A percentile compares a stretch with the other conserved stretches of the same genome.
Conservation (phyloP, 2,888 invertebrate species). For the Incurvaria masculella region DNA sequence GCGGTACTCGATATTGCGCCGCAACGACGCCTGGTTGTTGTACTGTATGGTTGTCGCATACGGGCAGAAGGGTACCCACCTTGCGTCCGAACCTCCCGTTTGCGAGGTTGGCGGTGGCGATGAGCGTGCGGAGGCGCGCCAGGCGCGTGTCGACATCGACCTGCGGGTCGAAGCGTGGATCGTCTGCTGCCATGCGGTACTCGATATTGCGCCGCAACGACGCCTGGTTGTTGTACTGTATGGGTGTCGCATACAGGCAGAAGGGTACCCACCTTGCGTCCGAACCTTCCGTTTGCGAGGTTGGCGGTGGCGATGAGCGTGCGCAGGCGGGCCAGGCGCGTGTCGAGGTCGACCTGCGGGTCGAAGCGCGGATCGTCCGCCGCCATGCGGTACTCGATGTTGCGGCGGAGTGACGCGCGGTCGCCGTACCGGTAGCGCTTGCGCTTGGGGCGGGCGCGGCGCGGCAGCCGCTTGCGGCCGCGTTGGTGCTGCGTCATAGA, state of each 20-base stretch:
- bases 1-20: conserved; percentile 47
- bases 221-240: conserved; percentile 36
- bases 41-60: conserved; percentile 23
- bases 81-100: conserved; percentile 75
- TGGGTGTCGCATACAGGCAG: too few relatives aligned
- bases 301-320: conserved; percentile 67
- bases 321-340: conserved; percentile 43
- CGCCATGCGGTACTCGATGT: conserved; percentile 50
- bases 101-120: conserved; percentile 73
- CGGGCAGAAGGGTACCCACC: conserved; percentile 45
- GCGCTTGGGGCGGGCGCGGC: conserved; percentile 43
- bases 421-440: conserved; percentile 45
- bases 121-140: conserved; percentile 45
- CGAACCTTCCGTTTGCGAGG: conserved; percentile 74
- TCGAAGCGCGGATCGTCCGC: conserved; percentile 52
- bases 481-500: conserved; percentile 34
- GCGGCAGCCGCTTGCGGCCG: conserved; percentile 37
- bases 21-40: conserved; percentile 35
- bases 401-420: conserved; percentile 36
- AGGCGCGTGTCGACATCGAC: conserved; percentile 46
- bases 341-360: conserved; percentile 45
- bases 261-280: conserved; percentile 60
- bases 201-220: conserved; percentile 44
- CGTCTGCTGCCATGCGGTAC: conserved; percentile 50
- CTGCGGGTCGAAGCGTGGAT: conserved; percentile 49